Evolutionary conservation across 2,888 invertebrate genomes (phyloP).

Genomic region (Taenaris catops): DNA sequence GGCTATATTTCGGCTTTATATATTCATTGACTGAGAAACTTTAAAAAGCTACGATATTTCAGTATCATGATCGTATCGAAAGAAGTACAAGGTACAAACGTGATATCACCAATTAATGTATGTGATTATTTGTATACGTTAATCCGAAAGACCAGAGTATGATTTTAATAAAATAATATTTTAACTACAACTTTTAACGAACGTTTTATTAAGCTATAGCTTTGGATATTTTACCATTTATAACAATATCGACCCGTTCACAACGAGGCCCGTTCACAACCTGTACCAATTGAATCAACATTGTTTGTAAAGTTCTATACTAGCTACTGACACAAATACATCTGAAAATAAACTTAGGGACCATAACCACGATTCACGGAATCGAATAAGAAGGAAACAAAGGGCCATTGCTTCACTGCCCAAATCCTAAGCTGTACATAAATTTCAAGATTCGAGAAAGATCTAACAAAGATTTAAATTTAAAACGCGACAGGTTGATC

Average conservation of each 20-base stretch:
- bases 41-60: constrained; percentile 53
- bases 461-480: constrained; percentile 69
- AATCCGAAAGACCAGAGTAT: constrained; percentile 65
- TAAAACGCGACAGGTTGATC: constrained; percentile 71
- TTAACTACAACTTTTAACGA: constrained; percentile 76
- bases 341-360: constrained; percentile 76
- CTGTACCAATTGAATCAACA: constrained; percentile 80
- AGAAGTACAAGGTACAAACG: constrained; percentile 56
- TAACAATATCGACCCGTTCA: constrained; percentile 79
- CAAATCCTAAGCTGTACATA: constrained; percentile 74
- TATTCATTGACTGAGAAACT: constrained; percentile 43
- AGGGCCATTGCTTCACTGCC: constrained; percentile 65
- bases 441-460: constrained; percentile 68
- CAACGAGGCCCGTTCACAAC: constrained; percentile 79
- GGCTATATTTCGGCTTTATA: constrained; percentile 37
- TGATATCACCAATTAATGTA: constrained; percentile 58
- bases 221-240: constrained; percentile 76
- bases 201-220: constrained; percentile 76
- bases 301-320: constrained; percentile 79
- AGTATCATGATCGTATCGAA: constrained; percentile 56
- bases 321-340: constrained; percentile 76
- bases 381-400: constrained; percentile 74
- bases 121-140: constrained; percentile 65
- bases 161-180: constrained; percentile 73
- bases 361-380: constrained; percentile 76